These are phyloP conservation scores for Ceratina japonica DNA, from an alignment of 1,140 invertebrate genomes.

Conservation along the genomic window DNA sequence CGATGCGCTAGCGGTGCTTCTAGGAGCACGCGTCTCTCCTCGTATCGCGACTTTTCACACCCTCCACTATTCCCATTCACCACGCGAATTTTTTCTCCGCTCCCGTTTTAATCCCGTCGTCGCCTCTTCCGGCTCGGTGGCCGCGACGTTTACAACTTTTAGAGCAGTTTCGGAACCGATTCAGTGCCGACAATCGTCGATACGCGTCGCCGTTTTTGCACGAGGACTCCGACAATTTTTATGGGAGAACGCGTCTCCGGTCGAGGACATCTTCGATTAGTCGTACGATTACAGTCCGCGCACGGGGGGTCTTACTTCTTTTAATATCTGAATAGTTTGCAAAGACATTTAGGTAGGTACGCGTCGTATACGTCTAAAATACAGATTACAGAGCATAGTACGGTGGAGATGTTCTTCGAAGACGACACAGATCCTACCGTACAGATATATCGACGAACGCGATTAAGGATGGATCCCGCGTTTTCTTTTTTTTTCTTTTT, in stretches of 20 bases:
- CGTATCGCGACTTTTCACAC: slow-evolving; percentile 56
- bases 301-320: no score
- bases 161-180: slow-evolving; percentile 6
- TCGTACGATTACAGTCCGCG: no score
- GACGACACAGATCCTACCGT: neutral
- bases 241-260: no score
- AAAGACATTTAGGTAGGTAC: neutral
- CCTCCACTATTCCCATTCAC: slow-evolving; percentile 50
- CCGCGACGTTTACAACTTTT: slow-evolving; percentile 38
- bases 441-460: no score
- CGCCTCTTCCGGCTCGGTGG: neutral
- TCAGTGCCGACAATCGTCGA: slow-evolving; percentile 3
- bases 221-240: no score
- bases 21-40: slow-evolving; percentile 63
- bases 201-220: neutral
- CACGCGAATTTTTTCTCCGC: slow-evolving; percentile 26
- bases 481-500: slow-evolving; percentile 29
- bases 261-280: no score
- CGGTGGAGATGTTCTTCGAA: neutral
- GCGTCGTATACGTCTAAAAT: neutral
- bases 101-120: neutral
- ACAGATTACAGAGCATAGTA: no score
- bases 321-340: slow-evolving; percentile 4
- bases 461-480: slow-evolving; percentile 16
- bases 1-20: slow-evolving; percentile 75